phyloP scores from a whole-genome alignment of 2,888 invertebrate genomes.

The Pedicia rivosa region DNA sequence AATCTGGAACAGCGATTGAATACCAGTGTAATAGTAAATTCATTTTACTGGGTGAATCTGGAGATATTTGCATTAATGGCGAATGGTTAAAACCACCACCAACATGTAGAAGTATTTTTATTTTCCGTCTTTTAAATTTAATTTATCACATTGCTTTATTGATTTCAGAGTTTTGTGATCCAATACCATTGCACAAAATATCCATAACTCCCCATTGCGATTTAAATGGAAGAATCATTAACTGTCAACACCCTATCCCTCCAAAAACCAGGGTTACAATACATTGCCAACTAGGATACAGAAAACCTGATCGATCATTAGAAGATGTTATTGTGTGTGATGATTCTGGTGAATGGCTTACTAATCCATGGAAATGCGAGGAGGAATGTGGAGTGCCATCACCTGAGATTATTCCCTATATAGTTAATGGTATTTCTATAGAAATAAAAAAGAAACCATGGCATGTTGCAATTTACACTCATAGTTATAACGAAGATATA shows the following conservation, averaged over 20 bases:
- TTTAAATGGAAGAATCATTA: conserved; percentile 4
- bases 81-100: conserved; percentile 6
- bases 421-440: conserved; percentile 1
- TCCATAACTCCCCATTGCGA: conserved; percentile 6
- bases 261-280: conserved; percentile 9
- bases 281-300: conserved; percentile 9
- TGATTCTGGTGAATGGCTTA: conserved; percentile 9
- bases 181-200: conserved; percentile 1
- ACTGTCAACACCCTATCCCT: conserved; percentile 4
- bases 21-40: conserved; percentile 8
- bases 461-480: conserved; percentile 9
- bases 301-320: conserved; percentile 3
- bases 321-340: conserved; percentile 8
- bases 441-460: conserved; percentile 7
- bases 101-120: conserved; percentile 10
- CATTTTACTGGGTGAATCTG: conserved; percentile 4
- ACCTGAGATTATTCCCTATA: conserved; percentile 3
- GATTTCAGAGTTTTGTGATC: conserved; percentile 3
- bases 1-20: not conserved
- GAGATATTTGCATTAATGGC: conserved; percentile 8
- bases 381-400: conserved; percentile 8
- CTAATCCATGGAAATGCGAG: conserved; percentile 8
- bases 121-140: no score
- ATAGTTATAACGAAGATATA: not conserved
- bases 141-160: no score